Percentiles rank a stretch among this genome's conserved stretches.
These are phyloP conservation scores for Trypoxylus dichotomus DNA, from an alignment of 1,140 invertebrate genomes.

Conservation along the genomic window DNA sequence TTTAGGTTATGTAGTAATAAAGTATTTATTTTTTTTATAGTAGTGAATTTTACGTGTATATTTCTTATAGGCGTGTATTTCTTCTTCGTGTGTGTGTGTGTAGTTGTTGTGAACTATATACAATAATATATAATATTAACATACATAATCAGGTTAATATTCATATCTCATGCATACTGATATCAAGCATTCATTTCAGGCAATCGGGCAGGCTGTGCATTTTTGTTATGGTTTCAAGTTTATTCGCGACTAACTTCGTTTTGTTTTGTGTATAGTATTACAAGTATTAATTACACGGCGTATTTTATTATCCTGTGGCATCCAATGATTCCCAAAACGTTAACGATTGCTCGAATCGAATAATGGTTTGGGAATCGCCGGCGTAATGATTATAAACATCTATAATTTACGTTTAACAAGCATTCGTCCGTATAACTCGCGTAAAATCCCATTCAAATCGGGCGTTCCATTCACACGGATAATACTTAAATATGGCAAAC, in stretches of 20 bases:
- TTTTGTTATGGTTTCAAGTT: background rate
- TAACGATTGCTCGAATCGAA: too few species aligned
- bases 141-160: background rate
- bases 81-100: background rate
- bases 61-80: background rate
- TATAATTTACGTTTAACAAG: background rate
- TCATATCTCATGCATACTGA: background rate
- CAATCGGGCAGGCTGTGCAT: background rate
- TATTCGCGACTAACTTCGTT: background rate
- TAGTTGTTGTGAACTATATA: background rate
- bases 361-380: too few species aligned
- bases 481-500: background rate
- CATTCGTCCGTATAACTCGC: background rate
- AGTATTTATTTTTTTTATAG: background rate
- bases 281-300: too few species aligned
- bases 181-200: background rate
- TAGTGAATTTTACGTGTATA: background rate
- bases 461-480: background rate
- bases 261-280: background rate
- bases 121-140: conserved; percentile 4
- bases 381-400: background rate
- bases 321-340: too few species aligned
- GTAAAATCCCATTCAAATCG: background rate
- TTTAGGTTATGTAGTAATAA: background rate
- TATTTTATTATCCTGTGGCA: too few species aligned